Conservation (phyloP, 2,888 invertebrate species). For the Nemurella pictetii region DNA sequence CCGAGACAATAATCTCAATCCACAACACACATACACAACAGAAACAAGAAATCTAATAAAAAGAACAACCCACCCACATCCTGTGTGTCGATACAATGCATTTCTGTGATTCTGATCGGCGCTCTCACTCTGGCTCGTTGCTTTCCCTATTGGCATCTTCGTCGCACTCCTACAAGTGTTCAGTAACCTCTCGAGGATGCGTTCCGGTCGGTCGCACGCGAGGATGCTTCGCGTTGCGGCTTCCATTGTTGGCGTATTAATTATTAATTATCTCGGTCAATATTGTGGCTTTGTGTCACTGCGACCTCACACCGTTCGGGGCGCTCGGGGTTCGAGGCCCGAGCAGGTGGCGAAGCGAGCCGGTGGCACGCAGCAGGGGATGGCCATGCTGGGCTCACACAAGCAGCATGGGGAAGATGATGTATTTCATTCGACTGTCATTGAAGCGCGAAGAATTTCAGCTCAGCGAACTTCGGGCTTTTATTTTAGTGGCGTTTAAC, state of each 20-base stretch:
- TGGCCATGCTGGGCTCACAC: too few relatives aligned
- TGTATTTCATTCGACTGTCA: too few relatives aligned
- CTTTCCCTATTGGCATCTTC: background rate
- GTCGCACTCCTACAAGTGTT: background rate
- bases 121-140: background rate
- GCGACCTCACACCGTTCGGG: background rate
- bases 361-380: background rate
- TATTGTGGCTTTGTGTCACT: background rate
- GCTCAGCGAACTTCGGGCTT: background rate
- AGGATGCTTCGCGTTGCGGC: background rate
- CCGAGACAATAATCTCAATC: background rate
- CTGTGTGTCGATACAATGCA: slow-evolving; percentile 6
- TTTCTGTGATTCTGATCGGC: slow-evolving; percentile 3
- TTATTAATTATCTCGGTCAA: background rate
- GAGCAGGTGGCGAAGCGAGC: background rate
- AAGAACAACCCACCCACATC: slow-evolving; percentile 19
- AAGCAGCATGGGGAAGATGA: background rate
- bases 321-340: too few relatives aligned
- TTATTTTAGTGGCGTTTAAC: background rate
- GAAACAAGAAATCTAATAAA: background rate
- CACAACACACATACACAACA: background rate
- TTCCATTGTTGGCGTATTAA: background rate
- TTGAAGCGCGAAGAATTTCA: background rate
- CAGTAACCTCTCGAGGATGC: background rate
- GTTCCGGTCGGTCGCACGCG: background rate